These are phyloP conservation scores for Triplophysa siluroides DNA, from an alignment of 2,113 vertebrate species.

Conservation along the genomic window DNA sequence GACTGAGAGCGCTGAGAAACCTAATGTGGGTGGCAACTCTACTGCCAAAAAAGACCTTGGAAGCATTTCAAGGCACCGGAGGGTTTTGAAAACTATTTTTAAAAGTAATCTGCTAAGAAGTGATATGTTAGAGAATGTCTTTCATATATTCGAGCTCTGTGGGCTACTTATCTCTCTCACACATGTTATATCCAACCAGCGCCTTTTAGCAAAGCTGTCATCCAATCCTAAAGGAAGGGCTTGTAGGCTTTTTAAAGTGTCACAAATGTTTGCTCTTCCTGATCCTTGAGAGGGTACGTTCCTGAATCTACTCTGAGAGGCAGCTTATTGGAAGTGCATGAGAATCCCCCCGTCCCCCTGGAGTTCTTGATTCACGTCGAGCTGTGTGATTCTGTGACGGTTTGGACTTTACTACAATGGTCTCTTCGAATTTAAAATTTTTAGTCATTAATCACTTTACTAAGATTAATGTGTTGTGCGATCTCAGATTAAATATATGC, in stretches of 20 bases:
- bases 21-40: slow-evolving; percentile 23
- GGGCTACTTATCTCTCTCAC: slow-evolving; percentile 22
- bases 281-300: not conserved
- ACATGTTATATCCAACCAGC: slow-evolving; percentile 14
- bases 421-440: too few species aligned
- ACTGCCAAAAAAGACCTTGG: slow-evolving; percentile 20
- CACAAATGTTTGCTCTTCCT: slow-evolving; percentile 26
- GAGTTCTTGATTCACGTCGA: not conserved
- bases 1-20: slow-evolving; percentile 12
- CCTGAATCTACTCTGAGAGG: slow-evolving; percentile 1
- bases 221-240: slow-evolving; percentile 22
- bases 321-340: slow-evolving; percentile 15
- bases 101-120: slow-evolving; percentile 28
- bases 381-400: too few species aligned
- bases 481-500: too few species aligned
- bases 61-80: slow-evolving; percentile 14
- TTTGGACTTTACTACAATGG: too few species aligned
- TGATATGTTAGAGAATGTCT: slow-evolving; percentile 27
- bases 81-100: slow-evolving; percentile 29
- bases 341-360: not conserved
- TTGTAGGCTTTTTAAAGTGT: slow-evolving; percentile 26
- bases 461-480: too few species aligned
- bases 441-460: too few species aligned
- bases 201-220: slow-evolving; percentile 28
- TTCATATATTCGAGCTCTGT: slow-evolving; percentile 13